phyloP scores from a whole-genome alignment of 2,113 vertebrate species.

The Pomatostomus ruficeps region DNA sequence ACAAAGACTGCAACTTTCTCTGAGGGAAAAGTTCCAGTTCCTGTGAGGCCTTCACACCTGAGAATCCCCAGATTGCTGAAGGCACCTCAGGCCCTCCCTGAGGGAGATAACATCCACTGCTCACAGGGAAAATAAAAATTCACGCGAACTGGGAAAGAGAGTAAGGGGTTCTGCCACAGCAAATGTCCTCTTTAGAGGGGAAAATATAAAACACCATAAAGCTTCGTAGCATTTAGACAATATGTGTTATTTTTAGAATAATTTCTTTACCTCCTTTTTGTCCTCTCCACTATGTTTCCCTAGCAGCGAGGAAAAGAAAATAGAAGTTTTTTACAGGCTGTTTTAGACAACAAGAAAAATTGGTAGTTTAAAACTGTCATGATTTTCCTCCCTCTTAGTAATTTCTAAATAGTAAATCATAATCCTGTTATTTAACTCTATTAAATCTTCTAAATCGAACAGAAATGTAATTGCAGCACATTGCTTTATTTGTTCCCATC shows the following conservation, averaged over 20 bases:
- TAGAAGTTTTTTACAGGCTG: not conserved
- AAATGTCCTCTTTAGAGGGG: not conserved
- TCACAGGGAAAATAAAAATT: not conserved
- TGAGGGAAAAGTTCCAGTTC: not conserved
- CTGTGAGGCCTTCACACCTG: not conserved
- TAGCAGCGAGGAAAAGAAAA: not conserved
- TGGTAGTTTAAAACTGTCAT: not conserved
- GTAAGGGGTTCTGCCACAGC: not conserved
- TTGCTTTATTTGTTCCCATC: not conserved
- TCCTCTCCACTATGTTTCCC: not conserved
- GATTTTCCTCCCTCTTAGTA: not conserved
- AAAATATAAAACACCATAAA: not conserved
- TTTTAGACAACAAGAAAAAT: conserved; percentile 8
- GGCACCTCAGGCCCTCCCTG: not conserved
- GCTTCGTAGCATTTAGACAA: not conserved
- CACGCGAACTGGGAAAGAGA: not conserved
- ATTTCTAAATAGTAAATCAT: not conserved
- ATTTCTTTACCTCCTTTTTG: not conserved
- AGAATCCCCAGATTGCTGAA: not conserved
- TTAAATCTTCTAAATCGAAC: not conserved
- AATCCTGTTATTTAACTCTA: not conserved
- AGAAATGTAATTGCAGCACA: not conserved
- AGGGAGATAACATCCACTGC: not conserved
- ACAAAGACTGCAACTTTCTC: not conserved
- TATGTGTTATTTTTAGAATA: not conserved